Evolutionary conservation across 2,888 invertebrate genomes (phyloP), one percentile per base, ranked within the genome.

Genomic region (Metopia argyrocephala): DNA sequence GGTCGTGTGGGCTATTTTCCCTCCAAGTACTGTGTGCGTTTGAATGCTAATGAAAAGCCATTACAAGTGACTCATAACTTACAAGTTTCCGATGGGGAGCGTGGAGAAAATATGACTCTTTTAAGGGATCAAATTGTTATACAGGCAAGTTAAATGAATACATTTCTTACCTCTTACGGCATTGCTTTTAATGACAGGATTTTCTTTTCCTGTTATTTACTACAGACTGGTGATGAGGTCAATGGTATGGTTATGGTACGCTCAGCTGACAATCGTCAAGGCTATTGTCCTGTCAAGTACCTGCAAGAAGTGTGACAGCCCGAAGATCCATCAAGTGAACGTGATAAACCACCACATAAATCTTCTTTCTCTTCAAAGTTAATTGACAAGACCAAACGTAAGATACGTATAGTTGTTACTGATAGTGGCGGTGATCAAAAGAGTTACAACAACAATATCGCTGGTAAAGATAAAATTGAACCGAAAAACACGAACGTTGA

Each of bases 241-340:
- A 96, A 97, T 87, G 98, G 97, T 27, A 97, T 97, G 93, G 96
- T 98, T 82, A 95, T 96, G 94, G 96, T 98, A 83, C 94, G 97
- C 70, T 96, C 96, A 59, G 97, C 97, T 0, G 96, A 97, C 88
- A 97, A 96, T 92, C 96, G 96, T 85, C 96, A 97, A 91, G 97
- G 96, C 78, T 94, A 96, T 84, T 98, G 98, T 91, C 98, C 98
- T n/a, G 91, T 96, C 52, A 97, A 97, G 91, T 98, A 97, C 89
- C 93, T 98, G 82, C 96, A 97, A 92, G 97, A 98, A 92, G 96
- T 97, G 95, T 97, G 96, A 96, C 96, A 93, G 90, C 93, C 92
- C 87, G 91, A 92, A 89, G 90, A 91, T 85, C 87, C 89, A 85
- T 85, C 88, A 79, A 85, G 84, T 83, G 88, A 87, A 83, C 86